Base-by-base conservation (phyloP, 2,888 invertebrate genomes). In the Oxyteleia sp. region DNA sequence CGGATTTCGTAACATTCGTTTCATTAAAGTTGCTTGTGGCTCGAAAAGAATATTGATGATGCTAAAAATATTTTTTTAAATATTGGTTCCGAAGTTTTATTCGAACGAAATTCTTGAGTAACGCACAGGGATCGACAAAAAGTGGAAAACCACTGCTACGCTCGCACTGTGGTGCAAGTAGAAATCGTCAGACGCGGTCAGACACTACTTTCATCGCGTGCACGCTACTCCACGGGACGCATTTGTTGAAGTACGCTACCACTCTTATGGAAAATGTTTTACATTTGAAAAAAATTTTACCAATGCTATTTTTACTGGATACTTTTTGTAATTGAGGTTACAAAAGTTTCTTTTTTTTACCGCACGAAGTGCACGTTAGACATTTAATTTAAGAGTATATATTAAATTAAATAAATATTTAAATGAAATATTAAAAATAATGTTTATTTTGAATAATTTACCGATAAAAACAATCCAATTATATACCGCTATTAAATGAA, bases 151-250 rank as follows among this genome's bases (percentile, higher is more conserved):
- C 43, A 18, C 47, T 26, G 47, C 26, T 47, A 26, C 23, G 57
- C 49, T 59, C 47, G 16, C 71, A 71, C 59, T 26, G 59, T 32
- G 18, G 59, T 45, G 59, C 49, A 71, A 47, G 71, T 71, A 71
- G 59, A 71, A 57, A 59, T 69, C 69, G 69, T 55, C 59, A 49
- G 59, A 71, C 47, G 57, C 59, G 71, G 71, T 49, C 71, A 59
- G 71, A 38, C 71, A 71, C 23, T 59, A 57, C 71, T 71, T 71
- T 55, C 59, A 57, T 71, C 59, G 35, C 13, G 23, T 18, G 47
- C 11, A 43, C 15, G 20, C 13, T 53, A 47, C 47, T 57, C 57
- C 20, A 69, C 16, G 47, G n/a, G n/a, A 47, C 23, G 29, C 57
- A 69, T 64, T 64, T 49, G n/a, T 64, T 32, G 45, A 20, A 64